These are phyloP conservation scores for Eudasyphora cyanicolor DNA, from an alignment of 2,888 invertebrate genomes.

Conservation along the genomic window DNA sequence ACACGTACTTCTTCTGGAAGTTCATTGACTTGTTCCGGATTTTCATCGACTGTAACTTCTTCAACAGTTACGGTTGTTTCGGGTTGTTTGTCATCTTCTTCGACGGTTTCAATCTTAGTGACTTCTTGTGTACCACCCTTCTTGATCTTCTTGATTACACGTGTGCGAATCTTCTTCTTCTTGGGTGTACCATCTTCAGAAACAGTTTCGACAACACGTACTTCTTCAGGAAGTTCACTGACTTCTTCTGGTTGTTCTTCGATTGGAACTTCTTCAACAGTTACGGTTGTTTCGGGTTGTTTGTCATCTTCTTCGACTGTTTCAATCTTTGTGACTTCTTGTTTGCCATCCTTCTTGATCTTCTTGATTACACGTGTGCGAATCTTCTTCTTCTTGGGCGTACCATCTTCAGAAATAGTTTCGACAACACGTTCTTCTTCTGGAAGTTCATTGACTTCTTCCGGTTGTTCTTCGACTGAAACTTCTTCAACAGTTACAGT, in stretches of 20 bases:
- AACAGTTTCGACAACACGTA: slow-evolving; percentile 72
- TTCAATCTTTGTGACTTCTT: slow-evolving; percentile 59
- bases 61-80: slow-evolving; percentile 67
- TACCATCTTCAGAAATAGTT: slow-evolving; percentile 53
- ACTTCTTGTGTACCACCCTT: slow-evolving; percentile 68
- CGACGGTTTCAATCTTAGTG: slow-evolving; percentile 68
- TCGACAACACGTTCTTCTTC: slow-evolving; percentile 52
- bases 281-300: slow-evolving; percentile 52
- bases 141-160: slow-evolving; percentile 67
- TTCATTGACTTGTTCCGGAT: slow-evolving; percentile 66
- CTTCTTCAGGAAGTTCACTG: slow-evolving; percentile 60
- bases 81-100: slow-evolving; percentile 67
- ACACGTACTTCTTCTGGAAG: slow-evolving; percentile 63
- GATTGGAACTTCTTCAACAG: slow-evolving; percentile 47
- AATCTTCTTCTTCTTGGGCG: slow-evolving; percentile 52
- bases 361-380: slow-evolving; percentile 55
- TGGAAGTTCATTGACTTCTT: slow-evolving; percentile 46
- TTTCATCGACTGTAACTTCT: slow-evolving; percentile 63
- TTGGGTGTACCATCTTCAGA: slow-evolving; percentile 71
- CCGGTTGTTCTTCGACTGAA: slow-evolving; percentile 34
- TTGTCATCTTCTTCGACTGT: slow-evolving; percentile 58
- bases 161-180: slow-evolving; percentile 68
- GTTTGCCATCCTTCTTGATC: slow-evolving; percentile 57
- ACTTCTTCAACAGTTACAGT: slow-evolving; percentile 24
- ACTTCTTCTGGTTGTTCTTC: slow-evolving; percentile 35